These are phyloP conservation scores for Catagonus wagneri DNA, from an alignment of 2,113 vertebrate genomes.

Conservation along the genomic window DNA sequence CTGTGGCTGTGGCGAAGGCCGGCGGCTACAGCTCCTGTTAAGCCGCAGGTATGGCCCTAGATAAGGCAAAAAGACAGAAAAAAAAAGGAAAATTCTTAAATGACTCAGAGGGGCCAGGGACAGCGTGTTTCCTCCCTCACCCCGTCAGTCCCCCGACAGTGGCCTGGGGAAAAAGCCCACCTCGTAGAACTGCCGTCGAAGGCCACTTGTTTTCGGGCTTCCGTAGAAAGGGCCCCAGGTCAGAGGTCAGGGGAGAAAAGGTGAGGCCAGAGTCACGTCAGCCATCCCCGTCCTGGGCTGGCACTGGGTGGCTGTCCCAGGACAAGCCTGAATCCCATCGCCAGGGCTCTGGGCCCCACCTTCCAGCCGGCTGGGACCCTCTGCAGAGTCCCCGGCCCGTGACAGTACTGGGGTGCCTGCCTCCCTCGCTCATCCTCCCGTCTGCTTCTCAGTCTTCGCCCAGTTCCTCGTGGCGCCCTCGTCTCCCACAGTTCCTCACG, in stretches of 20 bases:
- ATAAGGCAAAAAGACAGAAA: no score
- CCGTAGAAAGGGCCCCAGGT: background rate
- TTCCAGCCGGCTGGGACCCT: background rate
- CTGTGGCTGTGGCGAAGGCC: no score
- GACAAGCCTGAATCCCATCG: background rate
- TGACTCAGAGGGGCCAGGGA: constrained; percentile 47
- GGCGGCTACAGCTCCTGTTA: no score
- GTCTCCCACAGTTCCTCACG: background rate
- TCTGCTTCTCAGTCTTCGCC: background rate
- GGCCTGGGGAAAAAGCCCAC: constrained; percentile 48
- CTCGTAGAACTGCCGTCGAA: constrained; percentile 34
- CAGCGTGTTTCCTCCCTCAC: constrained; percentile 39
- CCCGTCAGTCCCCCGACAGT: constrained; percentile 5
- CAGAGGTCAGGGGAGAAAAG: background rate
- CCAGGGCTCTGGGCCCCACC: background rate
- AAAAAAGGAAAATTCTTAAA: no score
- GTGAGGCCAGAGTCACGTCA: background rate
- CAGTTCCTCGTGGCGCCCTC: background rate
- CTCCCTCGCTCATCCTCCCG: background rate
- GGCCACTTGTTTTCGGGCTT: constrained; percentile 42
- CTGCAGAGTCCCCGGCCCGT: background rate
- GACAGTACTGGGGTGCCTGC: background rate
- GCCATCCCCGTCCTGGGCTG: background rate
- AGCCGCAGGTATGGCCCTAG: no score
- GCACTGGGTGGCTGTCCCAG: background rate